Evolutionary conservation across 2,113 vertebrate species (phyloP).

Genomic region (Ploceus nigricollis): DNA sequence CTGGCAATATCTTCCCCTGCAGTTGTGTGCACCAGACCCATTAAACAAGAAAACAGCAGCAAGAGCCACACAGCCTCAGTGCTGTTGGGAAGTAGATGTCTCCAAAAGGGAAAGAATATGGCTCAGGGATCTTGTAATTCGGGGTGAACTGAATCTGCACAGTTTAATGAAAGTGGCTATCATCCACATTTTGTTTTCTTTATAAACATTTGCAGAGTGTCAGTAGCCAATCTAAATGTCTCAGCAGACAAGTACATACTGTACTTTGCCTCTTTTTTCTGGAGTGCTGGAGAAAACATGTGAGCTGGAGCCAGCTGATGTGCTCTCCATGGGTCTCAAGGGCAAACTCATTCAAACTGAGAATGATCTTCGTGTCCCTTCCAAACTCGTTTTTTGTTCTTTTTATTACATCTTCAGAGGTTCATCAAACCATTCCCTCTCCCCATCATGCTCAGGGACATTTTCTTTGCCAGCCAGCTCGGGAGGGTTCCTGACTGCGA

Average conservation of each 20-base stretch:
- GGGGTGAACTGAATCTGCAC: slow-evolving; percentile 67
- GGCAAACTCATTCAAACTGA: slow-evolving; percentile 64
- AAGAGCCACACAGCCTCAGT: slow-evolving; percentile 26
- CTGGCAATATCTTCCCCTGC: not conserved
- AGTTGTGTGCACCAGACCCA: slow-evolving; percentile 6
- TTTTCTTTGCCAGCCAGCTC: not conserved
- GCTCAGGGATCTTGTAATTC: slow-evolving; percentile 69
- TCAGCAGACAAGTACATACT: slow-evolving; percentile 72
- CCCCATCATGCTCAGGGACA: not conserved
- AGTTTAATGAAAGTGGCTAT: slow-evolving; percentile 78
- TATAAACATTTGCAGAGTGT: slow-evolving; percentile 78
- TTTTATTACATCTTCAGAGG: not conserved
- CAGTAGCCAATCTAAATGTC: slow-evolving; percentile 82
- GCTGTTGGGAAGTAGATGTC: slow-evolving; percentile 59
- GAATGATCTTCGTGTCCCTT: slow-evolving; percentile 30
- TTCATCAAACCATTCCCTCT: not conserved
- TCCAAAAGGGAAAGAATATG: slow-evolving; percentile 61
- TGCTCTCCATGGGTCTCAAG: slow-evolving; percentile 68
- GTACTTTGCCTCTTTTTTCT: slow-evolving; percentile 63
- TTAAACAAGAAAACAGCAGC: slow-evolving; percentile 42
- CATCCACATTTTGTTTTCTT: slow-evolving; percentile 79
- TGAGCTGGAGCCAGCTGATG: slow-evolving; percentile 74
- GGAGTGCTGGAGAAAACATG: slow-evolving; percentile 71
- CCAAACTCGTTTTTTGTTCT: not conserved
- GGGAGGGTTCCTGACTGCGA: not conserved